A percentile compares a stretch with the other conserved stretches of the same genome.
These are phyloP conservation scores for Caenorhabditis zanzibari DNA, from an alignment of 2,888 invertebrate genomes.

Conservation along the genomic window DNA sequence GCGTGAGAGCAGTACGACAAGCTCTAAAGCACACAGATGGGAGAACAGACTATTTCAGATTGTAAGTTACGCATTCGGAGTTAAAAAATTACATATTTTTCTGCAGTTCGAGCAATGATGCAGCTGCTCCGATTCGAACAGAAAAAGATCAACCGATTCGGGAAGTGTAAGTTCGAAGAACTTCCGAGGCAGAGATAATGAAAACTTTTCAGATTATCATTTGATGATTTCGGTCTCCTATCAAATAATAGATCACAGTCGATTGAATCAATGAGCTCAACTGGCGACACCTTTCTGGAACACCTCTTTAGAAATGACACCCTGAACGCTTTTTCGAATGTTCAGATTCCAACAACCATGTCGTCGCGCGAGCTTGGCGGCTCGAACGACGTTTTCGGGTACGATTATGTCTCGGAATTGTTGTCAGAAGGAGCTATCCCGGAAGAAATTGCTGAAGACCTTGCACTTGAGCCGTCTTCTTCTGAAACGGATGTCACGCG, in stretches of 20 bases:
- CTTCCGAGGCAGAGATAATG: background rate
- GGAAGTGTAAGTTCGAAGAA: conserved; percentile 43
- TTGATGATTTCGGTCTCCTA: conserved; percentile 63
- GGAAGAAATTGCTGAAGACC: conserved; percentile 40
- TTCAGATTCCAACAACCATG: conserved; percentile 63
- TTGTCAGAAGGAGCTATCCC: conserved; percentile 54
- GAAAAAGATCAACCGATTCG: conserved; percentile 44
- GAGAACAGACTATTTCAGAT: conserved; percentile 44
- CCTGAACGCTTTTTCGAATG: conserved; percentile 32
- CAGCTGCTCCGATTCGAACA: conserved; percentile 7
- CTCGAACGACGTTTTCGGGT: conserved; percentile 37
- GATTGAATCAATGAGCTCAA: conserved; percentile 46
- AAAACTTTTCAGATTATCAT: conserved; percentile 45
- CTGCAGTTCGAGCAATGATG: conserved; percentile 43
- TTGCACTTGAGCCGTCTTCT: conserved; percentile 15
- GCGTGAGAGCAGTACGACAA: conserved; percentile 29
- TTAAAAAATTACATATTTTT: background rate
- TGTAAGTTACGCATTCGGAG: no score
- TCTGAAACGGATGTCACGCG: background rate
- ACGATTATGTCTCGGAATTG: conserved; percentile 57
- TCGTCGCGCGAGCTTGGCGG: conserved; percentile 49
- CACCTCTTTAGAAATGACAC: conserved; percentile 56
- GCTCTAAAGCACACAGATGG: conserved; percentile 55
- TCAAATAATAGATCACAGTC: conserved; percentile 48
- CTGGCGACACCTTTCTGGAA: conserved; percentile 52